Conservation (phyloP, 37 sponge, comb jelly and placozoan genomes). For the Crambe crambe region DNA sequence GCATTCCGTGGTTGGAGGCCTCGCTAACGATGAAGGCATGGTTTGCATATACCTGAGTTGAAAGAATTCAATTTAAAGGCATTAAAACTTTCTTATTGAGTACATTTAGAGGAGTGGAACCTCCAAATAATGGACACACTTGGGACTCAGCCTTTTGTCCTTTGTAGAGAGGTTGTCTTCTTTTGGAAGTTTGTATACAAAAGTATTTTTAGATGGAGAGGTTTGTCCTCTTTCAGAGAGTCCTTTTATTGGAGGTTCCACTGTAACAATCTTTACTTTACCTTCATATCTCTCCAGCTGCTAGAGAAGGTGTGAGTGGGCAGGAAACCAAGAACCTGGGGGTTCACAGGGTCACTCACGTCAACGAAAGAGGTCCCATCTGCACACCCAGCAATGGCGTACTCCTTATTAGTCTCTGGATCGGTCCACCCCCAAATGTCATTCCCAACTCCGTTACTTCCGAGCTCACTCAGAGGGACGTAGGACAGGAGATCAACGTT, state of each 20-base stretch:
- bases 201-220: not conserved
- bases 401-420: slow-evolving; percentile 55
- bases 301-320: slow-evolving; percentile 59
- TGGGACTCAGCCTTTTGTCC: no score
- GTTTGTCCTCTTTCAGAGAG: not conserved
- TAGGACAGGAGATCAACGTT: slow-evolving; percentile 69
- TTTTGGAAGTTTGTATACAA: not conserved
- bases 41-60: slow-evolving; percentile 52
- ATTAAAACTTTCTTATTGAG: not conserved
- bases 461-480: slow-evolving; percentile 49
- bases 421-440: slow-evolving; percentile 88
- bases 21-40: slow-evolving; percentile 79
- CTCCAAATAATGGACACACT: no score
- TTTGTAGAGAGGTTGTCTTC: not conserved
- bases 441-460: slow-evolving; percentile 54
- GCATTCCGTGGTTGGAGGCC: slow-evolving; percentile 67
- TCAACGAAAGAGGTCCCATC: slow-evolving; percentile 83
- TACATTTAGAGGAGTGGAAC: no score
- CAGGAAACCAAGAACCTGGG: slow-evolving; percentile 58
- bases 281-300: slow-evolving; percentile 72
- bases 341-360: slow-evolving; percentile 58
- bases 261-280: not conserved
- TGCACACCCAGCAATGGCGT: slow-evolving; percentile 60
- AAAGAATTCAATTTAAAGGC: not conserved
- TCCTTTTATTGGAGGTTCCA: no score